Evolutionary conservation across 2,113 vertebrate genomes (phyloP).

Genomic region (Pycnonotus jocosus): DNA sequence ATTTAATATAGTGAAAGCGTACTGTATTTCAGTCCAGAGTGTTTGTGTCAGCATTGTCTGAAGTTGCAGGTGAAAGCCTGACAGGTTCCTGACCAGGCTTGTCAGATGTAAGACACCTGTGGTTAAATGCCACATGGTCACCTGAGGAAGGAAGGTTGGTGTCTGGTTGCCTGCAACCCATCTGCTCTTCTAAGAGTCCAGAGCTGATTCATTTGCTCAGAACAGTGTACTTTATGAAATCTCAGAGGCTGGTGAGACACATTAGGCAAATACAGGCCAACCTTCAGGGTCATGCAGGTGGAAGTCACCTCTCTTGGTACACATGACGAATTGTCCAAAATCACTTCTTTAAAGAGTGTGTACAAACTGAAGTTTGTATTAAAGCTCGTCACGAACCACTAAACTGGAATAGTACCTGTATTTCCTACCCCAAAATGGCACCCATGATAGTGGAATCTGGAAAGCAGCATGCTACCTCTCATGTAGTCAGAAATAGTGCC

Average conservation of each 20-base stretch:
- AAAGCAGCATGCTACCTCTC: neutral
- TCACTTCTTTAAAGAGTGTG: neutral
- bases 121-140: neutral
- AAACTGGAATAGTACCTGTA: neutral
- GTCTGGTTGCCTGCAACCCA: neutral
- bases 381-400: neutral
- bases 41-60: neutral
- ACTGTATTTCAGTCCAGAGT: neutral
- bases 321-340: neutral
- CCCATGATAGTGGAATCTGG: neutral
- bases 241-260: neutral
- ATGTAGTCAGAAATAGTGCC: neutral
- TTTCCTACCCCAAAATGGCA: neutral
- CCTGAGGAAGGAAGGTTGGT: neutral
- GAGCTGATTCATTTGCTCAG: neutral
- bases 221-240: neutral
- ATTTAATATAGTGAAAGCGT: neutral
- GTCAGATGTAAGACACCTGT: conserved; percentile 5
- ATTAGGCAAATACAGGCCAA: neutral
- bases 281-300: neutral
- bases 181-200: neutral
- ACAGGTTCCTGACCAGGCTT: conserved; percentile 11
- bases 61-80: neutral
- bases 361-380: neutral
- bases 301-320: neutral